Conservation (phyloP, 2,113 vertebrate species). For the Glareola pratincola region DNA sequence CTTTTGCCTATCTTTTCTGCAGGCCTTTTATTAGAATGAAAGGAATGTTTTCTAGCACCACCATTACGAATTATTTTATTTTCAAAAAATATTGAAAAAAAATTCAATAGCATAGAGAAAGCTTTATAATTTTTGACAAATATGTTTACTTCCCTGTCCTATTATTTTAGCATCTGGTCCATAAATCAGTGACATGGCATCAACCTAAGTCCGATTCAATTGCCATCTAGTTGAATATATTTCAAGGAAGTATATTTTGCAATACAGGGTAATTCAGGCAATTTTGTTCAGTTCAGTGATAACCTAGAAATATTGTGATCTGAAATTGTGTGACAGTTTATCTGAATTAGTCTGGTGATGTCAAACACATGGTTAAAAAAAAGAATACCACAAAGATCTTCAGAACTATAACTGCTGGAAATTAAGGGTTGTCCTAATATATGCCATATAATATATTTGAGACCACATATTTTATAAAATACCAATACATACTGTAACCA, state of each 20-base stretch:
- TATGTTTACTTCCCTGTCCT: not conserved
- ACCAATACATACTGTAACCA: not conserved
- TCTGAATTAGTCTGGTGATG: not conserved
- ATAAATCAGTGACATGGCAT: not conserved
- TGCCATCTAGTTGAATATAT: not conserved
- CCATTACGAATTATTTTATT: not conserved
- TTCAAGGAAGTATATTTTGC: not conserved
- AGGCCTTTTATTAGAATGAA: constrained; percentile 7
- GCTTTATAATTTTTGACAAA: not conserved
- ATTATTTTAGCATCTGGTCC: not conserved
- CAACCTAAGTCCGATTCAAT: not conserved
- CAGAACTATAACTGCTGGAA: not conserved
- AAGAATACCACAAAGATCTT: not conserved
- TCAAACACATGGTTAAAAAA: not conserved
- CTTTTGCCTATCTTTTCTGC: constrained; percentile 28
- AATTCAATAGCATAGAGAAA: not conserved
- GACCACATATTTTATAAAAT: not conserved
- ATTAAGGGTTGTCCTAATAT: not conserved
- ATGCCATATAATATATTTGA: not conserved
- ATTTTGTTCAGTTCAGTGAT: not conserved
- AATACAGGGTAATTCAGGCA: not conserved
- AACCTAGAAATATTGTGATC: not conserved
- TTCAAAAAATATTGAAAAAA: constrained; percentile 3
- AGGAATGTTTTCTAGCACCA: not conserved
- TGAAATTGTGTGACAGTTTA: not conserved